A percentile compares a stretch with the other conserved stretches of the same genome.
Evolutionary conservation across 2,113 vertebrate species (phyloP).

Genomic region (Sebastes fasciatus): DNA sequence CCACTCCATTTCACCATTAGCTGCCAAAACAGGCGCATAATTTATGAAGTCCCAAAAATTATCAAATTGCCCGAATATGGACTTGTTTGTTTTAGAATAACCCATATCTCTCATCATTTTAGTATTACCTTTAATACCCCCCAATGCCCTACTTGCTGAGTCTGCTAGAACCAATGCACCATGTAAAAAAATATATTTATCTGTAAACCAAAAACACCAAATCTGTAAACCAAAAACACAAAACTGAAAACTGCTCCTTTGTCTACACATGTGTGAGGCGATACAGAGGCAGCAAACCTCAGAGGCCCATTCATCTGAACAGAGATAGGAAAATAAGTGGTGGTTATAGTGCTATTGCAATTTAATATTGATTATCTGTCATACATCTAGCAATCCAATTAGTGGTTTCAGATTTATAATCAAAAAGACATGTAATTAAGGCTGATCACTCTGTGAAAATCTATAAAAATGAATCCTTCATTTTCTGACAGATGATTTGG

Average conservation of each 20-base stretch:
- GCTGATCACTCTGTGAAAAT: slow-evolving; percentile 40
- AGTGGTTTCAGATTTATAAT: slow-evolving; percentile 33
- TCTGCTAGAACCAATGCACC: too few relatives aligned
- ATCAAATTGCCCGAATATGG: too few relatives aligned
- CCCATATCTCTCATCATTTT: too few relatives aligned
- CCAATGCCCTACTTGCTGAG: too few relatives aligned
- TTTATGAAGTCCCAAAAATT: too few relatives aligned
- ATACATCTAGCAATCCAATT: slow-evolving; percentile 35
- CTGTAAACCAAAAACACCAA: neutral
- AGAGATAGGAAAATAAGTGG: neutral
- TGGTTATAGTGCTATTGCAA: slow-evolving; percentile 2
- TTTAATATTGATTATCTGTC: slow-evolving; percentile 36
- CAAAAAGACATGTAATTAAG: slow-evolving; percentile 39
- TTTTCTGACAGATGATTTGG: slow-evolving; percentile 22
- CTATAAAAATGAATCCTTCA: slow-evolving; percentile 5
- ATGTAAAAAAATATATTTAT: too few relatives aligned
- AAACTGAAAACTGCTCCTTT: neutral
- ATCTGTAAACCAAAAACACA: neutral
- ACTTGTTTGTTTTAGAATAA: too few relatives aligned
- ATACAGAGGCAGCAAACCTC: neutral
- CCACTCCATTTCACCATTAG: too few relatives aligned
- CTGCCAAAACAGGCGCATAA: too few relatives aligned
- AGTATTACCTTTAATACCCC: too few relatives aligned
- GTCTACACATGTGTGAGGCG: neutral
- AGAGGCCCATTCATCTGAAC: neutral